Evolutionary conservation across 2,797 vertebrate species (phyloP).

Genomic region (Sitta carolinensis): DNA sequence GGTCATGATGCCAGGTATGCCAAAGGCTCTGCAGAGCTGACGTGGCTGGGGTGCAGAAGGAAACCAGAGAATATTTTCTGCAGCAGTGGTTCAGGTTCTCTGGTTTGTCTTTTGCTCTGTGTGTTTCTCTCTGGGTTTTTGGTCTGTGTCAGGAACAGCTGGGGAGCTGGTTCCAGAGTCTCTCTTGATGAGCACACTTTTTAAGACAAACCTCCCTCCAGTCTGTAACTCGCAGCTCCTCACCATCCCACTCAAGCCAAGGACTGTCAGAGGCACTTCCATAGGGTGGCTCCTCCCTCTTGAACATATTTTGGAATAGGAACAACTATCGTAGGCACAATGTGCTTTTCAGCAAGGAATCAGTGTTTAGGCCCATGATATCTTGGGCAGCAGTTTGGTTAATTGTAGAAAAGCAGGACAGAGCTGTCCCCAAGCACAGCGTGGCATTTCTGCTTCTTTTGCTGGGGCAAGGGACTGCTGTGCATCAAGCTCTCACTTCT

Average conservation of each 20-base stretch:
- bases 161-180: neutral
- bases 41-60: accelerated
- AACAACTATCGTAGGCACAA: neutral
- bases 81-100: neutral
- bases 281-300: neutral
- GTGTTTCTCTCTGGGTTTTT: neutral
- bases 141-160: neutral
- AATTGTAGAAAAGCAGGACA: neutral
- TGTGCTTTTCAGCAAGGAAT: neutral
- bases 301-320: neutral
- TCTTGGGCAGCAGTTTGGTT: neutral
- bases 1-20: neutral
- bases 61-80: neutral
- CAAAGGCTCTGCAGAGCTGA: neutral
- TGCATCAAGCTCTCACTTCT: neutral
- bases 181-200: neutral
- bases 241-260: neutral
- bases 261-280: neutral
- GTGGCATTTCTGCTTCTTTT: neutral
- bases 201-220: neutral
- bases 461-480: neutral
- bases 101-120: neutral
- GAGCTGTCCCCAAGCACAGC: neutral
- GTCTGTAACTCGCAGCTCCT: neutral
- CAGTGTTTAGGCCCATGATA: neutral